These are phyloP conservation scores for Rhagoletis pomonella DNA, from an alignment of 1,140 invertebrate genomes.

Conservation along the genomic window DNA sequence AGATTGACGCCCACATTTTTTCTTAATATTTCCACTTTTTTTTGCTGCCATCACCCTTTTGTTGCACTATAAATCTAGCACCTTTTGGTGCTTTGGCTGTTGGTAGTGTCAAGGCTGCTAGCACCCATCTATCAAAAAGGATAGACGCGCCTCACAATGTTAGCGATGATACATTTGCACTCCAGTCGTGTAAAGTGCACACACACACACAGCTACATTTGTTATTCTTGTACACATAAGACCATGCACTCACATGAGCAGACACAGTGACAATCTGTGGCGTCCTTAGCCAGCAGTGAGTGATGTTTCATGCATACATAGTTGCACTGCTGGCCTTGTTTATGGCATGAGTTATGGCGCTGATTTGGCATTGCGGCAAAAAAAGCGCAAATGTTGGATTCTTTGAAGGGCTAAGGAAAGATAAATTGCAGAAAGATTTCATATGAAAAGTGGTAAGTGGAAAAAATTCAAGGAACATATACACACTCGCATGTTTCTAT, in stretches of 20 bases:
- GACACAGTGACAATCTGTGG: constrained; percentile 29
- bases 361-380: constrained; percentile 6
- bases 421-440: background rate
- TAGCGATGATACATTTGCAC: constrained; percentile 15
- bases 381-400: background rate
- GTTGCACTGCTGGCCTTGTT: constrained; percentile 18
- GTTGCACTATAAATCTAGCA: background rate
- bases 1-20: background rate
- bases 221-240: no score
- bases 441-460: no score
- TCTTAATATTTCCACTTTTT: background rate
- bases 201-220: background rate
- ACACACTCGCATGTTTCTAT: no score
- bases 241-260: background rate
- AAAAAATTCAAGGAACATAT: no score
- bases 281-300: background rate
- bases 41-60: background rate
- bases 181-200: background rate
- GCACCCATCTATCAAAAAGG: constrained; percentile 23
- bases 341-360: constrained; percentile 42
- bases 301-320: background rate
- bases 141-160: background rate
- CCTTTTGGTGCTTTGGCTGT: constrained; percentile 10
- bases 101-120: constrained; percentile 14
- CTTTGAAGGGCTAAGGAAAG: background rate